Evolutionary conservation across 2,888 invertebrate species (phyloP), one percentile per base, ranked within the genome.

Genomic region (Agrochola litura): DNA sequence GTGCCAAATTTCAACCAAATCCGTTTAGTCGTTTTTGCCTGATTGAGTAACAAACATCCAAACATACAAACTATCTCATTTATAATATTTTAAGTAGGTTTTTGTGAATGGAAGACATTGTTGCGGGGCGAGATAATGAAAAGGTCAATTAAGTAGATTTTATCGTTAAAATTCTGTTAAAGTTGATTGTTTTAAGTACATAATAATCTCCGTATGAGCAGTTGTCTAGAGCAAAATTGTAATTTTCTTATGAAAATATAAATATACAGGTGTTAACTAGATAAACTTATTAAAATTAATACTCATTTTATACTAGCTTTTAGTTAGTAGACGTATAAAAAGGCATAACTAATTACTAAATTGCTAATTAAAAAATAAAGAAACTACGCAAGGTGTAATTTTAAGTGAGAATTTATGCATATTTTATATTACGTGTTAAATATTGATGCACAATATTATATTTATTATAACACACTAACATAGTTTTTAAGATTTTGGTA

Each of bases 341-440:
- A n/a, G 16, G 52, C 46, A 68, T 52, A 65, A 16, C n/a, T 77
- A 80, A 70, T 80, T 61, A 82, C 41, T 70, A 78, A 69, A 54
- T 78, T 79, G 25, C 49, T 49, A 77, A 77, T 77, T 69, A 63
- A 76, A 77, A 68, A 70, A 66, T 65, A 69, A 65, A 65, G 37
- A 64, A 49, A 63, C 30, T 22, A 61, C 22, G 60, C 78, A 70
- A 80, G 83, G 69, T 83, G 83, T 82, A 56, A 69, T 49, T 68
- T 82, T 49, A 76, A n/a, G 52, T 41, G 25, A 64, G 56, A 82
- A 82, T 56, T 67, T 68, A 79, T 64, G 49, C 19, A 64, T 25
- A 30, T 46, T 58, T 81, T 37, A 25, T 49, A 56, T 30, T 54
- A 56, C 10, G 30, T 12, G 37, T 46, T 52, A 49, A 66, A 61